A percentile compares a stretch with the other conserved stretches of the same genome.
Conservation (phyloP, 2,113 vertebrate species). For the Herpetotheres cachinnans region DNA sequence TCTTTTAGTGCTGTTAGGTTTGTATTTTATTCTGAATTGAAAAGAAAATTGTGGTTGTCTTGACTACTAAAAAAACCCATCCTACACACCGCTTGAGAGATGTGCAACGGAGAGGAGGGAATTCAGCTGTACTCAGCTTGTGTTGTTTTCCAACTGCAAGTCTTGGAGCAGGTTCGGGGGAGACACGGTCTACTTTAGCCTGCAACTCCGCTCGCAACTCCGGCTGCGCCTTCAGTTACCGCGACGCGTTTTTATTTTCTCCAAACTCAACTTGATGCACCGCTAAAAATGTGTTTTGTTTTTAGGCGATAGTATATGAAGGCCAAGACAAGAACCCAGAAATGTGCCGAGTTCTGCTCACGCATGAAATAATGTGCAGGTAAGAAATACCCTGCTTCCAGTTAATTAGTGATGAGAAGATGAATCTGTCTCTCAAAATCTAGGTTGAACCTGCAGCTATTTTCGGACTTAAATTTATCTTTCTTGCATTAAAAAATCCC, state of each 20-base stretch:
- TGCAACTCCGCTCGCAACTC: background rate
- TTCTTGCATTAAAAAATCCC: constrained; percentile 72
- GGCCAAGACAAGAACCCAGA: constrained; percentile 98
- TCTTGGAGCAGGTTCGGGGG: background rate
- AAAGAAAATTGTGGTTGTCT: constrained; percentile 75
- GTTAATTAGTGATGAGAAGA: constrained; percentile 80
- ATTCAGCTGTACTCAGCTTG: constrained; percentile 13
- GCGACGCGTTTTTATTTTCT: background rate
- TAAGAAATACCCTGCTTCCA: constrained; percentile 72
- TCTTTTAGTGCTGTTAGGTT: constrained; percentile 65
- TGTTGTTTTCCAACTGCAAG: constrained; percentile 23
- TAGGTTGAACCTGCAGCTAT: constrained; percentile 78
- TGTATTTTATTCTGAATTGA: constrained; percentile 73
- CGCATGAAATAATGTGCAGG: constrained; percentile 99
- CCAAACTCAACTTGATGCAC: background rate
- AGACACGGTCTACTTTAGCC: background rate
- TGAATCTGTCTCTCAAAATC: constrained; percentile 76
- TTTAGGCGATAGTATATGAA: constrained; percentile 92
- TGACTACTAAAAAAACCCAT: constrained; percentile 68
- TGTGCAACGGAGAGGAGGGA: constrained; percentile 27
- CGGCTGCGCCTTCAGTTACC: background rate
- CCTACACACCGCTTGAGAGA: constrained; percentile 45
- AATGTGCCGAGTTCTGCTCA: constrained; percentile 96
- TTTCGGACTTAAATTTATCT: constrained; percentile 65
- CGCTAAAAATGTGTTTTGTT: constrained; percentile 65